These are phyloP conservation scores for Cherax destructor DNA, from an alignment of 1,140 invertebrate genomes.

Conservation along the genomic window DNA sequence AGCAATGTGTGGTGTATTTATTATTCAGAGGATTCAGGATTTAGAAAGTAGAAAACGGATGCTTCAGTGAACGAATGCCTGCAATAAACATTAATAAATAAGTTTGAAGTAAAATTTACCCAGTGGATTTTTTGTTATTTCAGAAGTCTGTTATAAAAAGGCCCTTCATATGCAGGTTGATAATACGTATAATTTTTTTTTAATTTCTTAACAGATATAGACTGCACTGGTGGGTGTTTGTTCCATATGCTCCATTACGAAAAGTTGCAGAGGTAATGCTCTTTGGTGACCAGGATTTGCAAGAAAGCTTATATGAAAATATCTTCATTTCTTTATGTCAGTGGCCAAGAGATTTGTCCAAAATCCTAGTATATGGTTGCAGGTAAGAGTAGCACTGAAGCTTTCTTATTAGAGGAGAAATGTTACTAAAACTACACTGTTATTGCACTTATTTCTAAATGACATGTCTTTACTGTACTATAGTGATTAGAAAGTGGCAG, in stretches of 20 bases:
- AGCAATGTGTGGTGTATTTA: no score
- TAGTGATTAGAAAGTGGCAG: no score
- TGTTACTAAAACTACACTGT: no score
- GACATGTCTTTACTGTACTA: no score
- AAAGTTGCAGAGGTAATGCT: slow-evolving; percentile 83
- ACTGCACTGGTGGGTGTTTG: slow-evolving; percentile 85
- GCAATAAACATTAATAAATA: no score
- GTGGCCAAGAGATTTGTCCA: slow-evolving; percentile 82
- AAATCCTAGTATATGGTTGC: slow-evolving; percentile 82
- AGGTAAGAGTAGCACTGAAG: slow-evolving; percentile 76
- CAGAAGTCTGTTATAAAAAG: no score
- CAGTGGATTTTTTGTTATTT: no score
- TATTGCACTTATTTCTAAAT: no score
- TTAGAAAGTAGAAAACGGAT: no score
- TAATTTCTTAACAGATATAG: slow-evolving; percentile 78
- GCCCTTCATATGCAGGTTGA: neutral
- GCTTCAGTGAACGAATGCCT: no score
- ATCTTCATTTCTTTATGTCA: slow-evolving; percentile 81
- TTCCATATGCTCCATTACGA: slow-evolving; percentile 79
- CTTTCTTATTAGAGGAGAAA: neutral
- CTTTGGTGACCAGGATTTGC: slow-evolving; percentile 82
- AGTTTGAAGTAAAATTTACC: no score
- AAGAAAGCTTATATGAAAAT: slow-evolving; percentile 77
- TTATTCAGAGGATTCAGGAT: no score
- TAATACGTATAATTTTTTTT: neutral